Evolutionary conservation across 53 echinoderm and acorn worm genomes (phyloP).

Genomic region (Echinometra lucunter): DNA sequence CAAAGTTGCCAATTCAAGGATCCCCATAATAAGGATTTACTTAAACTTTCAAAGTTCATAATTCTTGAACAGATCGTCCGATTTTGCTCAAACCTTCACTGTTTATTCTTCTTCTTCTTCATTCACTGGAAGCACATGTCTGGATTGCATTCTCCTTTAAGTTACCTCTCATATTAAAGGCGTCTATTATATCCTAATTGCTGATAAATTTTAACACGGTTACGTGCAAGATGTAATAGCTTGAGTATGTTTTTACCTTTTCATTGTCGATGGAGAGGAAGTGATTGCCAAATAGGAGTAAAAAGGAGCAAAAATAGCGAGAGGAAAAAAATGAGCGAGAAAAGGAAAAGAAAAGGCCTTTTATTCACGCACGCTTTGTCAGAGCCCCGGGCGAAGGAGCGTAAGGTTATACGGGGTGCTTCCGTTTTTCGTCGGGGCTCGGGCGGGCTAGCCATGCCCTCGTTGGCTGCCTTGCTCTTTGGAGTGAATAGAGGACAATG

Average conservation of each 20-base stretch:
- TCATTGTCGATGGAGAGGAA: slow-evolving; percentile 27
- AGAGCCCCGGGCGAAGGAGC: slow-evolving; percentile 38
- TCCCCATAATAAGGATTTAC: too few species aligned
- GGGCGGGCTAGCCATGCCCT: slow-evolving; percentile 66
- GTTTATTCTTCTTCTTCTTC: too few species aligned
- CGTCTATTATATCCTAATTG: not conserved
- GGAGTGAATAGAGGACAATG: slow-evolving; percentile 11
- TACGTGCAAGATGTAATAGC: slow-evolving; percentile 6
- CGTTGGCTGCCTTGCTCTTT: not conserved
- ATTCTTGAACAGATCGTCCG: too few species aligned
- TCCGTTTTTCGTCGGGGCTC: slow-evolving; percentile 59
- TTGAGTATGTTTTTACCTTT: slow-evolving; percentile 47
- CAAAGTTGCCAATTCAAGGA: too few species aligned
- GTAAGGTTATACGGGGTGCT: slow-evolving; percentile 61
- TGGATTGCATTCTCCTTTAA: too few species aligned
- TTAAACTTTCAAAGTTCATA: too few species aligned
- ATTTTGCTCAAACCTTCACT: too few species aligned
- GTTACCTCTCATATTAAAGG: not conserved
- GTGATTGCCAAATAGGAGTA: slow-evolving; percentile 21
- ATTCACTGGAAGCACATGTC: too few species aligned
- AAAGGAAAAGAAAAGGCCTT: slow-evolving; percentile 11
- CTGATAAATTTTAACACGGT: not conserved
- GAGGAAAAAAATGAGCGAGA: not conserved
- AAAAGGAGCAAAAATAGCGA: slow-evolving; percentile 9
- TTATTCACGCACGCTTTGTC: slow-evolving; percentile 17